Conservation (phyloP, 2,888 invertebrate genomes). For the Synergus japonicus region DNA sequence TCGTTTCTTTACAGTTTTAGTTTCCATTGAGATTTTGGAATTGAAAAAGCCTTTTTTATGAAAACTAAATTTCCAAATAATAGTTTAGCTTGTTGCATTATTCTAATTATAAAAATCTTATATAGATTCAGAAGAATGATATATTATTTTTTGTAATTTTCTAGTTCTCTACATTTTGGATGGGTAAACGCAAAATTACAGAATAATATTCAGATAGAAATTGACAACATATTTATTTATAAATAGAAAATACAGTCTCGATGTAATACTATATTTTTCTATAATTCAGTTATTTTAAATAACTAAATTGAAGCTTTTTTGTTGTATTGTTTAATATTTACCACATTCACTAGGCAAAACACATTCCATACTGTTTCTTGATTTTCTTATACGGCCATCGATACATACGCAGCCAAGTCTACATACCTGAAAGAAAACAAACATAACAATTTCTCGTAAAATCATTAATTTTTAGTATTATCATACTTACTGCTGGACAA, state of each 20-base stretch:
- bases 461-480: background rate
- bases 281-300: background rate
- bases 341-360: background rate
- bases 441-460: background rate
- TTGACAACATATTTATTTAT: background rate
- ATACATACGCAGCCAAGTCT: background rate
- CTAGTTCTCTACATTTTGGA: no score
- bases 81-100: no score
- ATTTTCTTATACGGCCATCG: conserved; percentile 8
- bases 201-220: background rate
- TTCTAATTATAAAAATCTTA: no score
- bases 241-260: background rate
- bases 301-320: background rate
- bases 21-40: no score
- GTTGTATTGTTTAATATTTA: background rate
- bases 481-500: background rate
- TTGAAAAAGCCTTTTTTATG: no score
- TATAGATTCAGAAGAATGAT: no score
- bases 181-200: background rate
- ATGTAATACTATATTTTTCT: background rate
- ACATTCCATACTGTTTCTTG: background rate
- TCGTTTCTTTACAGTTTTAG: no score
- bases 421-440: background rate
- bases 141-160: no score
- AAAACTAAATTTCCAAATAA: no score